Evolutionary conservation across 1,140 invertebrate species (phyloP).

Genomic region (Drosophila kepulauana): DNA sequence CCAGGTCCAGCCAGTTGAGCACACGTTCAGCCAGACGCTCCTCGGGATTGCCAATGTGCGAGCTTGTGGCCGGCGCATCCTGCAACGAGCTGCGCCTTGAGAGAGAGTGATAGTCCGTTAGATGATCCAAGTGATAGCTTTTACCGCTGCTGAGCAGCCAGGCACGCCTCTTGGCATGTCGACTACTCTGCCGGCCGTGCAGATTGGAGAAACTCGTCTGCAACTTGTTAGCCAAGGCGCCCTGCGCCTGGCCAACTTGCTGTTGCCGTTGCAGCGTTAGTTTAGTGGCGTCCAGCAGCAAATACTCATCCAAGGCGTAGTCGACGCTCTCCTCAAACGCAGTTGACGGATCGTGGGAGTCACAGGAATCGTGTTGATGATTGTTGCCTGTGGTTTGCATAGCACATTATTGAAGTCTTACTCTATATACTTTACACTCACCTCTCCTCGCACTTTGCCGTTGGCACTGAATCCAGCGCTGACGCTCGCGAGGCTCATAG

Average conservation of each 20-base stretch:
- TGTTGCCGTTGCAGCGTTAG: conserved; percentile 60
- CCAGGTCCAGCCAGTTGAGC: conserved; percentile 80
- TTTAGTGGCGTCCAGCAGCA: conserved; percentile 70
- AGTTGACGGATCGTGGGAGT: conserved; percentile 41
- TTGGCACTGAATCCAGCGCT: conserved; percentile 58
- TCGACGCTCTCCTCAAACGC: conserved; percentile 46
- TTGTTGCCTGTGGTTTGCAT: conserved; percentile 11
- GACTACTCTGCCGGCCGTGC: conserved; percentile 35
- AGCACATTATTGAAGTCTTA: background rate
- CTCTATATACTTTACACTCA: conserved; percentile 18
- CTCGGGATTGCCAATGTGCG: conserved; percentile 63
- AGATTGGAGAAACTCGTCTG: conserved; percentile 8
- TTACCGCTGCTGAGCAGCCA: conserved; percentile 64
- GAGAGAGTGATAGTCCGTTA: conserved; percentile 44
- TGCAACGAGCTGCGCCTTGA: conserved; percentile 76
- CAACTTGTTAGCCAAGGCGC: conserved; percentile 38
- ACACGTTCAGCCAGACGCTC: conserved; percentile 80
- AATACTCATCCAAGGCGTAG: conserved; percentile 57
- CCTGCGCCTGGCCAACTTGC: conserved; percentile 42
- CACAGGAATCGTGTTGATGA: conserved; percentile 49
- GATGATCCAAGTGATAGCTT: conserved; percentile 58
- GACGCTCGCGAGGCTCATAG: conserved; percentile 74
- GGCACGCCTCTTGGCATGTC: conserved; percentile 58
- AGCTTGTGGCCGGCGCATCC: conserved; percentile 35
- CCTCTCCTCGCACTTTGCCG: conserved; percentile 57